Base-by-base conservation (phyloP, 64 coral and sea anemone species). In the Stichodactyla helianthus region DNA sequence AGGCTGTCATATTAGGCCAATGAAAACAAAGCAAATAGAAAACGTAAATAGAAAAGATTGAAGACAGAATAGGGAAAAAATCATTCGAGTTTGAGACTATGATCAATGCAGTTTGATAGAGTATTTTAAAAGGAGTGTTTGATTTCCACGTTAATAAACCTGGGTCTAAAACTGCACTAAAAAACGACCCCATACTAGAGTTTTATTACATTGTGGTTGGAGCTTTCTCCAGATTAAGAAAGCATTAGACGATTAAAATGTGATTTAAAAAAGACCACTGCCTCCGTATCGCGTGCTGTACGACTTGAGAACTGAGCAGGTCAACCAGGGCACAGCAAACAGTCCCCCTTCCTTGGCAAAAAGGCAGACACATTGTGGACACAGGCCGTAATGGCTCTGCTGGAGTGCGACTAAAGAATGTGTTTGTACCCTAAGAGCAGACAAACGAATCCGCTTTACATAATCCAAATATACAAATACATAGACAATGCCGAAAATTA, bases 401-500 rank as follows among this genome's bases (percentile, higher is more conserved):
- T 81, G 78, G 78, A 8, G 6, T 79, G 13, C 27, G 12, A 15
- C 14, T 14, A 10, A 79, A 65, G 62, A n/a, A 65, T n/a, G 22
- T 79, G 31, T 25, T 1, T 25, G 16, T 51, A n/a, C 31, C 12
- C 77, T 77, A 25, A 13, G 0, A 52, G 50, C 5, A 52, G 77
- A 50, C 28, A 79, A 4, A 71, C 22, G n/a, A 52, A 8, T 54
- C 78, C 78, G 31, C 78, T 52, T 81, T 81, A 81, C 4, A 52
- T 54, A 52, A 81, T 81, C 78, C 78, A 81, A 81, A 81, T 54
- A 81, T 51, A 53, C 50, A 81, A 50, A 81, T 13, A 54, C 16
- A 52, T 52, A 52, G 6, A 51, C 50, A 51, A 20, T 52, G 17
- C 78, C 25, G 13, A 27, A 19, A 58, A 20, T 71, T 71, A 71